Evolutionary conservation across 2,797 vertebrate species (phyloP).

Genomic region (Morus bassanus): DNA sequence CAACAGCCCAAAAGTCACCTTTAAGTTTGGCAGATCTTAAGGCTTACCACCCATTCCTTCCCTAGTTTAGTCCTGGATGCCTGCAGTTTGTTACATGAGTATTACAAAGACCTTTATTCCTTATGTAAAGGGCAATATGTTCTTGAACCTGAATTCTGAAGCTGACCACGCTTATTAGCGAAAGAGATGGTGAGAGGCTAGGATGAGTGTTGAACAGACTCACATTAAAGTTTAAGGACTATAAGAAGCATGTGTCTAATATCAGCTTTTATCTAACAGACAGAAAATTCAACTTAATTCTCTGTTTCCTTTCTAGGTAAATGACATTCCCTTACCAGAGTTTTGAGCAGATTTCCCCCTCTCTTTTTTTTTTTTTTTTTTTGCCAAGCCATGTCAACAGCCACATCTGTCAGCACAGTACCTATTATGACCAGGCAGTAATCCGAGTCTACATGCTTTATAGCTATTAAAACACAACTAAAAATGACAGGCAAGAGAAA

Average conservation of each 20-base stretch:
- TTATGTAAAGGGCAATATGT: neutral
- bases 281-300: neutral
- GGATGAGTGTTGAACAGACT: neutral
- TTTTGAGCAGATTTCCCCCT: accelerated
- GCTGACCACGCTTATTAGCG: neutral
- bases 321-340: neutral
- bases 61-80: neutral
- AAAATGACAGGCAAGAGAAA: neutral
- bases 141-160: neutral
- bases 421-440: neutral
- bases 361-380: neutral
- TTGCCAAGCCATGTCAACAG: neutral
- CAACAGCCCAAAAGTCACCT: neutral
- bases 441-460: neutral
- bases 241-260: neutral
- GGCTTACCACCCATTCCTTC: neutral
- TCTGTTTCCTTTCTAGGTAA: neutral
- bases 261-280: neutral
- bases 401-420: neutral
- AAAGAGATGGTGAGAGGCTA: neutral
- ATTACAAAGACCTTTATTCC: neutral
- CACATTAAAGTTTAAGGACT: neutral
- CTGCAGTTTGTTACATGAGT: neutral
- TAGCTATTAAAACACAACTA: neutral
- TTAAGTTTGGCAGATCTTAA: neutral